Percentiles rank a stretch among this genome's conserved stretches.
phyloP scores from a whole-genome alignment of 2,888 invertebrate genomes.

The Tipula lateralis region DNA sequence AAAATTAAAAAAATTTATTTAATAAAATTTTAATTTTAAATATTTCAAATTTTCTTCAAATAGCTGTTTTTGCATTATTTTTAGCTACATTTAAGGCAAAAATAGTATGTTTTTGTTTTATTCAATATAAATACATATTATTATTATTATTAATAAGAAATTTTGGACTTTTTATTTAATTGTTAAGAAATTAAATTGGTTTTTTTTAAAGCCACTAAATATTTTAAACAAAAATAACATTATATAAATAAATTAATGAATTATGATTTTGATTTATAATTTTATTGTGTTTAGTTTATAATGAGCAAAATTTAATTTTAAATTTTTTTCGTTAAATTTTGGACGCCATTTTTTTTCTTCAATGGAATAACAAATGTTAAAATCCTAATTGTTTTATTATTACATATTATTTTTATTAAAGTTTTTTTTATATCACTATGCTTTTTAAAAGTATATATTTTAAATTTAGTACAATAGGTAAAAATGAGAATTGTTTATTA shows the following conservation, averaged over 20 bases:
- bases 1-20: background rate
- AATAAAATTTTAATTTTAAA: background rate
- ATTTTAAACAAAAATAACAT: background rate
- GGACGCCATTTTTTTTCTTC: conserved; percentile 20
- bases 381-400: background rate
- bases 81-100: conserved; percentile 24
- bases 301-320: conserved; percentile 24
- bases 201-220: background rate
- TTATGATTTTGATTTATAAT: background rate
- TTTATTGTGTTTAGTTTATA: background rate
- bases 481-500: background rate
- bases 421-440: background rate
- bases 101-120: background rate
- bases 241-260: background rate
- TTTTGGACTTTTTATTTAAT: background rate
- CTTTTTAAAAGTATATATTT: conserved; percentile 2
- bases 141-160: background rate
- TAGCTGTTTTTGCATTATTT: conserved; percentile 15
- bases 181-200: background rate
- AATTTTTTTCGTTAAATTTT: background rate
- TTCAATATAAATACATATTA: too few relatives aligned
- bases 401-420: background rate
- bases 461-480: background rate
- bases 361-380: conserved; percentile 11
- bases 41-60: background rate